phyloP scores from a whole-genome alignment of 2,797 vertebrate genomes.

The Acanthopagrus latus region DNA sequence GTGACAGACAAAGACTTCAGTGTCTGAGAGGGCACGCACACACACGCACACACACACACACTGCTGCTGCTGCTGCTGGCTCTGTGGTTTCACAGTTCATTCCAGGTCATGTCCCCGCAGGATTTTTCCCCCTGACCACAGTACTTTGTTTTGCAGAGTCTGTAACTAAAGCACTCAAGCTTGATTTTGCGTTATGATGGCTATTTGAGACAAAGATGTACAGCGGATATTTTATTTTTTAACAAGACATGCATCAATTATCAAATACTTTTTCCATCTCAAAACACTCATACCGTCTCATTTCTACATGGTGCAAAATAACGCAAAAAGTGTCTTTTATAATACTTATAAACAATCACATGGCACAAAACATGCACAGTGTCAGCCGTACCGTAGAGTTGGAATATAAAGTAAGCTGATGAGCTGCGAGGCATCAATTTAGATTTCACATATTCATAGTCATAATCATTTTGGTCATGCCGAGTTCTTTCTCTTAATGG shows the following conservation, averaged over 20 bases:
- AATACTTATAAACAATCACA: slow-evolving; percentile 31
- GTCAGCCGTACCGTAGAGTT: neutral
- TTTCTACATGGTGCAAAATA: slow-evolving; percentile 63
- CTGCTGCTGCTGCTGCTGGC: slow-evolving; percentile 1
- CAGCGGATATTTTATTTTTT: slow-evolving; percentile 52
- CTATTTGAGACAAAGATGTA: neutral
- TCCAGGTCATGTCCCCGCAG: slow-evolving; percentile 29
- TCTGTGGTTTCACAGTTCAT: slow-evolving; percentile 19
- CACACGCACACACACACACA: slow-evolving; percentile 1
- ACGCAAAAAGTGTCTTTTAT: slow-evolving; percentile 29
- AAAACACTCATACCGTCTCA: slow-evolving; percentile 1
- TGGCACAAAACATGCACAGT: slow-evolving; percentile 48
- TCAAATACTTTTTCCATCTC: slow-evolving; percentile 17
- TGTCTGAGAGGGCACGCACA: neutral
- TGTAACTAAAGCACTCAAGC: neutral
- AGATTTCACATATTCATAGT: neutral
- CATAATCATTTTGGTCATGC: neutral
- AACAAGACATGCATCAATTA: slow-evolving; percentile 47
- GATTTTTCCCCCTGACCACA: slow-evolving; percentile 5
- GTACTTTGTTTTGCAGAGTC: slow-evolving; percentile 7
- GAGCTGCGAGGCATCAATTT: neutral
- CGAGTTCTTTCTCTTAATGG: no score
- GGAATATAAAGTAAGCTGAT: neutral
- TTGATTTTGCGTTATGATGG: neutral
- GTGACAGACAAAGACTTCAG: slow-evolving; percentile 11